Base-by-base conservation (phyloP, 1,140 invertebrate species). In the Microplitis mediator region DNA sequence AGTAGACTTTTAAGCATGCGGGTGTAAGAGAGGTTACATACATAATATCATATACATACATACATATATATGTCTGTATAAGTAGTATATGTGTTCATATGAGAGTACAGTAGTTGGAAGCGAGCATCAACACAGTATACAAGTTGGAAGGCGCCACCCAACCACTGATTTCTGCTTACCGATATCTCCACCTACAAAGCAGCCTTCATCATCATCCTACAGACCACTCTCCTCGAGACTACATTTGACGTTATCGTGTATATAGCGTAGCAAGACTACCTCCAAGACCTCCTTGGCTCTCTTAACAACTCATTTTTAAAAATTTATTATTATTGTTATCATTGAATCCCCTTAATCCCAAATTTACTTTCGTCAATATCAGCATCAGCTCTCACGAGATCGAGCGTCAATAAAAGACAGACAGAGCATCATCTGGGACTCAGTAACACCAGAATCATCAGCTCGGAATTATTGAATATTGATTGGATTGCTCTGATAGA, bases 161-260 rank as follows among this genome's bases (percentile, higher is more conserved):
- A 77, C 76, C 78, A 81, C 83, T 84, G 85, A 86, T 86, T 86
- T 86, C 84, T 82, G 78, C 85, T 86, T 81, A 86, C 77, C 76
- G 84, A 86, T 86, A 85, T 82, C 84, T 77, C 77, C 61, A 63
- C 80, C 77, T 68, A 85, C 84, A 86, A 85, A 84, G 84, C 81
- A 78, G 80, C 83, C 81, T 86, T 86, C 82, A 86, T 86, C 36
- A 52, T 69, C 45, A 63, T 69, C 16, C 51, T 34, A 51, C 62
- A 51, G 56, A 13, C 31, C 45, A 66, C 39, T 45, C 39, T 45
- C 54, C 54, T 67, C 36, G 51, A 62, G 35, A 4, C 39, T 45
- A 45, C 39, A 11, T 45, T 45, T 45, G 39, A 45, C 39, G 39
- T 45, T 45, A 34, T 23, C 50, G 4, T 14, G 36, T 3, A 23